Percentiles rank a stretch among this genome's conserved stretches.
These are phyloP conservation scores for Diglossa cyanea DNA, from an alignment of 2,797 vertebrate species.

Conservation along the genomic window DNA sequence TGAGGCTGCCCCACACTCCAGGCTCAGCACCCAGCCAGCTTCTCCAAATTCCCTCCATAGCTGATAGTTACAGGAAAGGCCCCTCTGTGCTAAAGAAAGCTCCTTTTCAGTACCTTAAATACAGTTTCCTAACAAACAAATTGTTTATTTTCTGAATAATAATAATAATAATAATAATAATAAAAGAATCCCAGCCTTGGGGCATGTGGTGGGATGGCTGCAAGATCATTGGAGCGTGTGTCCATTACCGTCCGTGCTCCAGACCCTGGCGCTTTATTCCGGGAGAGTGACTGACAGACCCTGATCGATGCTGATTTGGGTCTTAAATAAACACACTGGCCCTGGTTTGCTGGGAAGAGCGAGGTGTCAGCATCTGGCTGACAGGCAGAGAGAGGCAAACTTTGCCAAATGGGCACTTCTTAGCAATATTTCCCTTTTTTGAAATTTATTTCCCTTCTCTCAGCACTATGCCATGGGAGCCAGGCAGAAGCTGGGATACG, in stretches of 20 bases:
- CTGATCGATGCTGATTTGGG: background rate
- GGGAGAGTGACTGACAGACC: background rate
- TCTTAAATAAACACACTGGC: background rate
- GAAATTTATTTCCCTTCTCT: background rate
- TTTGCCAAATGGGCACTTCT: background rate
- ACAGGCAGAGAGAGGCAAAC: background rate
- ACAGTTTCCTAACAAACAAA: constrained; percentile 34
- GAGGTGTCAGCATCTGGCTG: background rate
- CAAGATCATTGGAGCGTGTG: constrained; percentile 14
- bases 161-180: background rate
- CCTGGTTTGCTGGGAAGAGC: background rate
- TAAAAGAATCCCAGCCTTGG: background rate
- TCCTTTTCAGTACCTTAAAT: constrained; percentile 15
- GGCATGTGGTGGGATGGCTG: background rate
- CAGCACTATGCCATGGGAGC: fast-evolving
- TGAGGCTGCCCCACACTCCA: background rate
- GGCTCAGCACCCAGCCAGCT: background rate
- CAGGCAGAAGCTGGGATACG: background rate
- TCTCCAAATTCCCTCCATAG: background rate
- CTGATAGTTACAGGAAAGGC: background rate
- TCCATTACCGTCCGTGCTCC: background rate
- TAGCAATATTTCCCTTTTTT: background rate
- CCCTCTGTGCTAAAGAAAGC: background rate
- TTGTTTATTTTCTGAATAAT: constrained; percentile 44
- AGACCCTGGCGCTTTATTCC: background rate